These are phyloP conservation scores for Xestia xanthographa DNA, from an alignment of 2,888 invertebrate species.

Conservation along the genomic window DNA sequence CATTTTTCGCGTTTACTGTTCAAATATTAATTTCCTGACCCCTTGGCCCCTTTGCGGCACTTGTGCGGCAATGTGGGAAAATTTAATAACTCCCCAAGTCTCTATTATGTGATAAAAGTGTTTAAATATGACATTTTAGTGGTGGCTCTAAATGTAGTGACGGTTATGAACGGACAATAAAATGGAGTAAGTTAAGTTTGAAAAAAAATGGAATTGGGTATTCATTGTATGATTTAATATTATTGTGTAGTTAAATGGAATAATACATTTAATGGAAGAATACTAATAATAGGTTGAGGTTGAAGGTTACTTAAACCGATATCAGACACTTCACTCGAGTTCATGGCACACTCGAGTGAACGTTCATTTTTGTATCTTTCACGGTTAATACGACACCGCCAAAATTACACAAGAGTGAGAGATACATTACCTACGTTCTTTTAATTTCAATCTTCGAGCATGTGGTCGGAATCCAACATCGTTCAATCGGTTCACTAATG, in stretches of 20 bases:
- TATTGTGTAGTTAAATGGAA: not conserved
- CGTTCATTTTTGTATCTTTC: not conserved
- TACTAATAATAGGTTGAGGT: not conserved
- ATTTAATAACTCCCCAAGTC: conserved; percentile 48
- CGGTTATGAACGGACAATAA: not conserved
- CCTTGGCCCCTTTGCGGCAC: conserved; percentile 24
- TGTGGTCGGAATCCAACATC: not conserved
- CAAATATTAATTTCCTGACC: conserved; percentile 61
- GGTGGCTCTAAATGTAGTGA: not conserved
- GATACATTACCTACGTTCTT: no score
- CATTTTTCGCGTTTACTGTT: conserved; percentile 47
- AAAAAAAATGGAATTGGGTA: not conserved
- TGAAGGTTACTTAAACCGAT: not conserved
- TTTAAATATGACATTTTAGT: conserved; percentile 40
- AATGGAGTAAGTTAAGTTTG: not conserved
- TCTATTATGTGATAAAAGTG: conserved; percentile 44
- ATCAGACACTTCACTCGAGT: not conserved
- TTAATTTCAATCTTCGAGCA: no score
- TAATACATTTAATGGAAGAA: not conserved
- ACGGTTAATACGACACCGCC: not conserved
- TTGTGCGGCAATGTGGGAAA: conserved; percentile 22
- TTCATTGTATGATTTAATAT: no score
- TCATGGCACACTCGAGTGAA: not conserved
- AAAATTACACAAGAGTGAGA: not conserved
- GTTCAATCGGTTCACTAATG: not conserved